Conservation (phyloP, 2,888 invertebrate genomes). For the Slavum lentiscoides region DNA sequence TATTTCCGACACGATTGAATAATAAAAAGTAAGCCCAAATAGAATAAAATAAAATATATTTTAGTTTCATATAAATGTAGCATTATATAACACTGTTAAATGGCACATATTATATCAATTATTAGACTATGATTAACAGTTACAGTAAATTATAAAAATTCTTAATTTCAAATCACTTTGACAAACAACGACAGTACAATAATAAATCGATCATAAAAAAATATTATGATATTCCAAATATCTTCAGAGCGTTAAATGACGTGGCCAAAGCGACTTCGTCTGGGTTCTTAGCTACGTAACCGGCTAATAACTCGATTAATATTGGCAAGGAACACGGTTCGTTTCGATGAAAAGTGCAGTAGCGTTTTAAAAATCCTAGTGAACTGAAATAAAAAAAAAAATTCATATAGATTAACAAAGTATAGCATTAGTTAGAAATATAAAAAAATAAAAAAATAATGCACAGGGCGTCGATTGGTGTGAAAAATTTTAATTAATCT, state of each 20-base stretch:
- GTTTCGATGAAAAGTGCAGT: conserved; percentile 94
- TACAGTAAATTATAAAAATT: conserved; percentile 19
- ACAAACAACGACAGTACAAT: not conserved
- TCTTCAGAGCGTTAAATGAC: conserved; percentile 86
- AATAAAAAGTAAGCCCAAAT: not conserved
- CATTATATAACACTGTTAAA: conserved; percentile 21
- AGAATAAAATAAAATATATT: conserved; percentile 30
- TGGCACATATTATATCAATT: conserved; percentile 33
- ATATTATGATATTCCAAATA: conserved; percentile 70
- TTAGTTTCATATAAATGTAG: conserved; percentile 16
- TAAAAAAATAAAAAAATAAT: too few relatives aligned
- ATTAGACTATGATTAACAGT: conserved; percentile 7
- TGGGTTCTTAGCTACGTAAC: conserved; percentile 81
- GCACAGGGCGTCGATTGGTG: too few relatives aligned
- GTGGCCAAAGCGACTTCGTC: conserved; percentile 89
- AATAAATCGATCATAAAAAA: conserved; percentile 31
- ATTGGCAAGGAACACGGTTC: conserved; percentile 93
- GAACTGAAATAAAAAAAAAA: conserved; percentile 64
- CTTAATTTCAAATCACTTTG: not conserved
- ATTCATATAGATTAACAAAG: not conserved
- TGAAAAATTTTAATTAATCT: too few relatives aligned
- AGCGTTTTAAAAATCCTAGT: conserved; percentile 79
- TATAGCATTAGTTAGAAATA: too few relatives aligned
- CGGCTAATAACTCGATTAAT: conserved; percentile 91
- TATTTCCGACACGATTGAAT: too few relatives aligned